Conservation (phyloP, 23 tunicate species). For the Corella eumyota region DNA sequence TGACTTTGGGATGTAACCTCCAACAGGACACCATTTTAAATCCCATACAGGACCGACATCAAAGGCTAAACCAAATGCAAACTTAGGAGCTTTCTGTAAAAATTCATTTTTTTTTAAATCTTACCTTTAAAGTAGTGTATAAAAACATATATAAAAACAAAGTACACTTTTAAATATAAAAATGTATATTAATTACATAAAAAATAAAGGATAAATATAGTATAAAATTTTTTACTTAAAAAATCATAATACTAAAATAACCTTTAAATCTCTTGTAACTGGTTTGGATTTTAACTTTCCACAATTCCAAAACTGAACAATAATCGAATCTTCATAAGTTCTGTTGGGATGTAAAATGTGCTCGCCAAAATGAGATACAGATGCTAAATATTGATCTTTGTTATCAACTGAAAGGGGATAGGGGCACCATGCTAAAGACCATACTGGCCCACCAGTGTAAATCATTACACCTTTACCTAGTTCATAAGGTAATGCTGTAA, state of each 20-base stretch:
- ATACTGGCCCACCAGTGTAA: constrained; percentile 70
- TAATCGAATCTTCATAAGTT: constrained; percentile 19
- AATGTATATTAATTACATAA: no score
- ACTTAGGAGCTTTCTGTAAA: no score
- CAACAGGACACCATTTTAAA: constrained; percentile 76
- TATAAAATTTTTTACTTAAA: no score
- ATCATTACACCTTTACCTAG: constrained; percentile 2
- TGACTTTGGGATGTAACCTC: constrained; percentile 12
- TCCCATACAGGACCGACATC: constrained; percentile 68
- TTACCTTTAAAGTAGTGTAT: no score
- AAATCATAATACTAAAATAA: no score
- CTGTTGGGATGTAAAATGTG: constrained; percentile 17
- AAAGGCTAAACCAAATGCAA: constrained; percentile 23
- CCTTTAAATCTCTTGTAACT: no score
- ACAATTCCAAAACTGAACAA: constrained; percentile 76
- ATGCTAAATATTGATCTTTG: constrained; percentile 40
- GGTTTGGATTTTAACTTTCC: no score
- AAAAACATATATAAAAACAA: no score
- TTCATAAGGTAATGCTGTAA: not conserved
- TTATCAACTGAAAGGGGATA: not conserved
- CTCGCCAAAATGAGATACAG: constrained; percentile 20
- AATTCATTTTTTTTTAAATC: no score
- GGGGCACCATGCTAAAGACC: constrained; percentile 81
- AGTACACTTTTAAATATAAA: no score
- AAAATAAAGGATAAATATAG: no score